These are phyloP conservation scores for Taenaris catops DNA, from an alignment of 2,888 invertebrate genomes.

Conservation along the genomic window DNA sequence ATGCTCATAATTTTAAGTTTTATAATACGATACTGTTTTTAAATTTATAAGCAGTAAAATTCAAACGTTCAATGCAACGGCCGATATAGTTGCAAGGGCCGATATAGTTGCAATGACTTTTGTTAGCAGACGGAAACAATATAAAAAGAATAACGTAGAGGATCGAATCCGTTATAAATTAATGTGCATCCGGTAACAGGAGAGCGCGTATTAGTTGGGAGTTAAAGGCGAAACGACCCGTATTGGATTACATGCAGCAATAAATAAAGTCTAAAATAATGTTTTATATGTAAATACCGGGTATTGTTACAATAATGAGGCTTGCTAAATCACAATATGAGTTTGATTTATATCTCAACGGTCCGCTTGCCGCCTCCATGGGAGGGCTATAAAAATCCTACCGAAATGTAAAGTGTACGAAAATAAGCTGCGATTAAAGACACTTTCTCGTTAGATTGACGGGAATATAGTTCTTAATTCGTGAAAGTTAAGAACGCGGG, in stretches of 20 bases:
- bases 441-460: conserved; percentile 2
- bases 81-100: too few species aligned
- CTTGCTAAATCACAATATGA: conserved; percentile 82
- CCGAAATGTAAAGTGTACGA: conserved; percentile 36
- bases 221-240: conserved; percentile 40
- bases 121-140: conserved; percentile 25
- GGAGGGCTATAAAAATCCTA: conserved; percentile 67
- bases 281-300: conserved; percentile 79
- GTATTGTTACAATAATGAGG: conserved; percentile 82
- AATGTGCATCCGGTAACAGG: conserved; percentile 47
- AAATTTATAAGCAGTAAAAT: too few species aligned
- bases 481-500: conserved; percentile 10
- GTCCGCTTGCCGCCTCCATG: conserved; percentile 67
- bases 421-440: conserved; percentile 13
- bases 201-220: conserved; percentile 37
- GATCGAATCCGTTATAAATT: conserved; percentile 49
- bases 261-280: conserved; percentile 67
- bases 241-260: conserved; percentile 54
- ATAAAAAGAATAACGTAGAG: conserved; percentile 26
- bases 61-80: too few species aligned
- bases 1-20: too few species aligned
- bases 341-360: conserved; percentile 78
- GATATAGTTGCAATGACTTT: too few species aligned
- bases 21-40: too few species aligned
- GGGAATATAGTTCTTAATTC: conserved; percentile 16